phyloP scores from a whole-genome alignment of 2,113 vertebrate species.

The Apistogramma diplotaenia region DNA sequence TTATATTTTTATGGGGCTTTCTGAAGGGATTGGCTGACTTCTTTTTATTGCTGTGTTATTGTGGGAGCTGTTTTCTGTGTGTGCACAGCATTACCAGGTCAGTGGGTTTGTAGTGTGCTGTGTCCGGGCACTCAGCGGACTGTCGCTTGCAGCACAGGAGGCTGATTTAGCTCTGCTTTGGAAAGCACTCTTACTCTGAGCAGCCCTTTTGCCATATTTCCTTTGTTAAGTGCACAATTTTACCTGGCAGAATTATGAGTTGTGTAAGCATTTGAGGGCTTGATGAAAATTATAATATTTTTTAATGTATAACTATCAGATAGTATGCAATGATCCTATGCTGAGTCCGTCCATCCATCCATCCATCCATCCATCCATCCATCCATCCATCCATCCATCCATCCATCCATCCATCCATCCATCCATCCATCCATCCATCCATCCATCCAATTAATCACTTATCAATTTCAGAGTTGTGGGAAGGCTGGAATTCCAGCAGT shows the following conservation, averaged over 20 bases:
- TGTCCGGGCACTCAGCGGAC: not conserved
- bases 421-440: no score
- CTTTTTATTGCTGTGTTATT: slow-evolving; percentile 32
- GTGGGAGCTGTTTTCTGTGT: slow-evolving; percentile 16
- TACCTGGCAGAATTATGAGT: not conserved
- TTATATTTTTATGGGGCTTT: not conserved
- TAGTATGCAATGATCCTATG: not conserved
- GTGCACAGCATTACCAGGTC: slow-evolving; percentile 47
- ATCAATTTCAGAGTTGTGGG: not conserved
- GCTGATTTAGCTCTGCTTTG: not conserved
- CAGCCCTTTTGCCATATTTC: not conserved
- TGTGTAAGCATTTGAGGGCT: not conserved
- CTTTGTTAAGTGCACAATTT: not conserved
- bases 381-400: not conserved
- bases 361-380: no score
- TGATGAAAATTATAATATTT: not conserved
- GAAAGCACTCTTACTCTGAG: slow-evolving; percentile 7
- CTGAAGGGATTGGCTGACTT: not conserved
- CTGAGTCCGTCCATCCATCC: not conserved
- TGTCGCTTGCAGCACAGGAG: slow-evolving; percentile 4
- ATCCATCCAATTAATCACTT: not conserved
- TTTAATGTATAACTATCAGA: not conserved
- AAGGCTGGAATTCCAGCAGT: not conserved
- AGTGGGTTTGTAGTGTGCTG: slow-evolving; percentile 39
- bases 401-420: not conserved